Conservation (phyloP, 2,888 invertebrate genomes). For the Cheilosia soror region DNA sequence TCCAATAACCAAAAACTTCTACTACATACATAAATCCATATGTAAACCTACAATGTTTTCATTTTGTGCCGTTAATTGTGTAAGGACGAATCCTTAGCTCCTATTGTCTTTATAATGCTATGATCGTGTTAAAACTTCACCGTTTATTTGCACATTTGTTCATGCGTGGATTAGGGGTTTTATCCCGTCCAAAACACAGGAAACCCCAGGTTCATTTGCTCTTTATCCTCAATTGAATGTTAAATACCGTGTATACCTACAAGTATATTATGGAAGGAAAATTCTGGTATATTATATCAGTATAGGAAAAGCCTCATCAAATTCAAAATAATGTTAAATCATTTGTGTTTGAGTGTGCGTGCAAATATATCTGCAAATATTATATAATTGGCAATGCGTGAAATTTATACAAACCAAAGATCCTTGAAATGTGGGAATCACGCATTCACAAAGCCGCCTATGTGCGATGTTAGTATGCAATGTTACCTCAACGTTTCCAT, state of each 20-base stretch:
- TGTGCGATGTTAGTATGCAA: conserved; percentile 48
- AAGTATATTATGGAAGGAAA: conserved; percentile 10
- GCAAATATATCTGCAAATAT: conserved; percentile 62
- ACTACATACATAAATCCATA: neutral
- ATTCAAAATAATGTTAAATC: neutral
- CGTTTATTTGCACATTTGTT: conserved; percentile 76
- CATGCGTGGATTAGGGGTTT: conserved; percentile 76
- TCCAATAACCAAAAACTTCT: conserved; percentile 10
- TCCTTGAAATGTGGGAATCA: conserved; percentile 57
- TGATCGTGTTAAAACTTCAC: conserved; percentile 73
- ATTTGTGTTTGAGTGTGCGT: conserved; percentile 7
- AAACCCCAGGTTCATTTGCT: conserved; percentile 67
- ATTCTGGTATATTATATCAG: conserved; percentile 24
- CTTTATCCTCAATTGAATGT: conserved; percentile 69
- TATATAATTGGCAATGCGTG: conserved; percentile 69
- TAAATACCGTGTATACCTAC: conserved; percentile 38
- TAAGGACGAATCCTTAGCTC: conserved; percentile 48
- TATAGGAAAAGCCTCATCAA: conserved; percentile 18
- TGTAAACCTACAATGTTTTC: conserved; percentile 19
- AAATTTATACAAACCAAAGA: conserved; percentile 63
- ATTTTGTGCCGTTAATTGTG: conserved; percentile 58
- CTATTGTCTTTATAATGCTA: conserved; percentile 70
- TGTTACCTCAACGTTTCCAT: conserved; percentile 65
- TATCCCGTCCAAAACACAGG: conserved; percentile 67
- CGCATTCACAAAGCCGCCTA: conserved; percentile 43